Evolutionary conservation across 2,113 vertebrate genomes (phyloP), one percentile per base, ranked within the genome.

Genomic region (Sakesphorus luctuosus): DNA sequence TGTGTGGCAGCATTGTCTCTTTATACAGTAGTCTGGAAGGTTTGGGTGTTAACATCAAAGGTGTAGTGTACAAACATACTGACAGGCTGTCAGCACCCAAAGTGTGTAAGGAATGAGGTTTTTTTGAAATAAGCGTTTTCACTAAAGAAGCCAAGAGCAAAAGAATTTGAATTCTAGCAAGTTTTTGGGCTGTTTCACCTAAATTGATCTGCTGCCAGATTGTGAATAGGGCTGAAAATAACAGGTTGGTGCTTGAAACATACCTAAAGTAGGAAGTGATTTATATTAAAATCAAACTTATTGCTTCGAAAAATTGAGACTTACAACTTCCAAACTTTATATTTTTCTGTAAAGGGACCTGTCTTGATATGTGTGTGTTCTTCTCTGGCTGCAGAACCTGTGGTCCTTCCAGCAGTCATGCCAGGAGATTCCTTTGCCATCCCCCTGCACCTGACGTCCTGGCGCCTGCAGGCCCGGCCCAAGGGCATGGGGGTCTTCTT

Each of bases 381-480:
- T 88, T 86, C 19, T 84, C 56, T 91, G 90, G 19, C 93, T 97
- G 61, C 98, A 99, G 99, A 99, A 89, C 99, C 99, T 1, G 99
- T 99, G 65, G 98, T 99, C 71, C 98, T 99, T 84, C 99, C 99
- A 4, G 98, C 99, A 3, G 97, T 99, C 82, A 98, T 99, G 97
- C 99, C 99, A 5, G 98, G 98, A 63, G 98, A 99, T 93, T 98
- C 98, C 23, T 97, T 99, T 93, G 98, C 99, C 2, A 96, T 99
- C 69, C 99, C 99, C 4, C 97, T 99, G 6, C 99, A 99, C 76
- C 98, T 99, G 63, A 99, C 99, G 2, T 99, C 99, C 25, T 99
- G 99, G 99, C 97, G 99, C 50, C 98, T 99, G 44, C 99, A 99
- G 93, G 99, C 99, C 36, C 98, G 99, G 69, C 99, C 99, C 53